Evolutionary conservation across 2,888 invertebrate genomes (phyloP), one percentile per base, ranked within the genome.

Genomic region (Cephus rjabovi): DNA sequence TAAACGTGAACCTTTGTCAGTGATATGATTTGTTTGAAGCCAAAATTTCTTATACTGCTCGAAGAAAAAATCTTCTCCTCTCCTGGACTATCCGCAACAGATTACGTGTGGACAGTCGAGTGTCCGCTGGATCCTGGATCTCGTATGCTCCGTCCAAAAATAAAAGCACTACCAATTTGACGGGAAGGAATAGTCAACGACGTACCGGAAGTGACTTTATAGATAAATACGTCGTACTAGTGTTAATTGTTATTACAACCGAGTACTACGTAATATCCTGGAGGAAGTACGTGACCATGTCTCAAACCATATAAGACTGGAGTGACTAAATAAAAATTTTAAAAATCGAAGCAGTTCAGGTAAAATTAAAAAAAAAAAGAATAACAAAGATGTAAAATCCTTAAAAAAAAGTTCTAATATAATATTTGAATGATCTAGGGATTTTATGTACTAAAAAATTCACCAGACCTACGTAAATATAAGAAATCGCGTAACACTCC

Each of bases 161-260:
- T 89, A 89, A 88, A 83, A 86, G 86, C 83, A 84, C 85, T 71
- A 83, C 82, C 87, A 86, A 88, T 89, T 89, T 87, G 87, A 87
- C 85, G 89, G 85, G 88, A 88, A 87, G 87, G 89, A 89, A 89
- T 89, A 89, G 89, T n/a, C 81, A 77, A 79, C 79, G 80, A 81
- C 81, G 69, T 56, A 79, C 79, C 78, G 74, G 79, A 73, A 75
- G 68, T 75, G 77, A 68, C 35, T 35, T n/a, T 34, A 34, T 40
- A 74, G 74, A 34, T 74, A 34, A 35, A 23, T 11, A 71, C 71
- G n/a, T 12, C 31, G 12, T 31, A 34, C 12, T 71, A 12, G 71
- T 71, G 1, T 33, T 71, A 34, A 71, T 71, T 71, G n/a, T 71
- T 71, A 71, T 71, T 71, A 34, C 33, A 71, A 33, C 71, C 34